Percentiles rank a stretch among this genome's conserved stretches.
These are phyloP conservation scores for Caiman crocodilus DNA, from an alignment of 2,797 vertebrate genomes.

Conservation along the genomic window DNA sequence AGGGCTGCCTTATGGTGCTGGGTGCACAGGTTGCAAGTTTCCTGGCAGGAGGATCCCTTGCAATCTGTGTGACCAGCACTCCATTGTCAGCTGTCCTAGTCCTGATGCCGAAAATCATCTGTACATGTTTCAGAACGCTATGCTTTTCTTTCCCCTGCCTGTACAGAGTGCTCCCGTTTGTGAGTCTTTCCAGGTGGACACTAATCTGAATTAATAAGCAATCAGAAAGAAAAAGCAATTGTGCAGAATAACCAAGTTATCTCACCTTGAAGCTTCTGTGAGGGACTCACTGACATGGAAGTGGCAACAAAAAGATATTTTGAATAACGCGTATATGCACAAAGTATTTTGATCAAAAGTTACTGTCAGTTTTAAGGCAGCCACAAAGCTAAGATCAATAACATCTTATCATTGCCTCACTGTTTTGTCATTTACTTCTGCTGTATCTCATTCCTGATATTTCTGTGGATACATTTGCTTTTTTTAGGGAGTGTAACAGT, in stretches of 20 bases:
- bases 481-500: background rate
- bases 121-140: too few species aligned
- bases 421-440: background rate
- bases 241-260: background rate
- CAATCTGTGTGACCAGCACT: too few species aligned
- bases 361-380: background rate
- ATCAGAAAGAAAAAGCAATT: background rate
- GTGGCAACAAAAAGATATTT: background rate
- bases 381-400: background rate
- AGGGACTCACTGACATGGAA: background rate
- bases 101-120: too few species aligned
- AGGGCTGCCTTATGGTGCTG: too few species aligned
- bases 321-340: background rate
- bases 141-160: background rate
- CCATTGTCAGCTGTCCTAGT: too few species aligned
- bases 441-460: background rate
- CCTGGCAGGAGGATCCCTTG: too few species aligned
- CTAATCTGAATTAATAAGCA: background rate
- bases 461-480: background rate
- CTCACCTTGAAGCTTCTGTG: background rate
- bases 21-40: too few species aligned
- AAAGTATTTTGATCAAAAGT: background rate
- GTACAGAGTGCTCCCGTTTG: background rate
- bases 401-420: background rate
- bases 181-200: background rate